These are phyloP conservation scores for Oenanthe oenanthe DNA, from an alignment of 2,113 vertebrate species.

Conservation along the genomic window DNA sequence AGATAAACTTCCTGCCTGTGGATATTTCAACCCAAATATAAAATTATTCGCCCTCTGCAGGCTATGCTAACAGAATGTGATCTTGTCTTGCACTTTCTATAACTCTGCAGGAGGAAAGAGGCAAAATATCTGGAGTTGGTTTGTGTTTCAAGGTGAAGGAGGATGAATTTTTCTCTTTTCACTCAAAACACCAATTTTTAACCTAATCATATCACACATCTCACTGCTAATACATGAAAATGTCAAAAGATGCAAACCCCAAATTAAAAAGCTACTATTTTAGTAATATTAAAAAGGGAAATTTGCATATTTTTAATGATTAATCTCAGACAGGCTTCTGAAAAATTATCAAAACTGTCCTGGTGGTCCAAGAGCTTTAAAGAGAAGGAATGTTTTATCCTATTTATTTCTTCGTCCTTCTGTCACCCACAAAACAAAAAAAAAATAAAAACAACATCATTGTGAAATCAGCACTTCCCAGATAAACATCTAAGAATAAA, in stretches of 20 bases:
- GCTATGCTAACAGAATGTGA: not conserved
- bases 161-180: not conserved
- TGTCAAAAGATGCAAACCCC: not conserved
- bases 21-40: not conserved
- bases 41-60: not conserved
- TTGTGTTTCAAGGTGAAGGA: not conserved
- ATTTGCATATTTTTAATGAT: not conserved
- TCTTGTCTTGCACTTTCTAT: not conserved
- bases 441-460: not conserved
- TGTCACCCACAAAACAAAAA: not conserved
- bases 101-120: not conserved
- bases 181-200: not conserved
- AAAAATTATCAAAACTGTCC: not conserved
- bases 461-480: not conserved
- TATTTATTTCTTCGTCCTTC: not conserved
- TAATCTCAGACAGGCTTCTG: not conserved
- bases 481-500: constrained; percentile 4
- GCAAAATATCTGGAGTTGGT: not conserved
- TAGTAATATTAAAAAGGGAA: not conserved
- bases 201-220: not conserved
- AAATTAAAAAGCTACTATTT: not conserved
- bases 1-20: not conserved
- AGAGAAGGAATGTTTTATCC: not conserved
- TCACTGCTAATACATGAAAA: not conserved
- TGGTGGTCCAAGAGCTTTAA: not conserved